phyloP scores from a whole-genome alignment of 2,113 vertebrate species.

The Orthochromis indermauri region DNA sequence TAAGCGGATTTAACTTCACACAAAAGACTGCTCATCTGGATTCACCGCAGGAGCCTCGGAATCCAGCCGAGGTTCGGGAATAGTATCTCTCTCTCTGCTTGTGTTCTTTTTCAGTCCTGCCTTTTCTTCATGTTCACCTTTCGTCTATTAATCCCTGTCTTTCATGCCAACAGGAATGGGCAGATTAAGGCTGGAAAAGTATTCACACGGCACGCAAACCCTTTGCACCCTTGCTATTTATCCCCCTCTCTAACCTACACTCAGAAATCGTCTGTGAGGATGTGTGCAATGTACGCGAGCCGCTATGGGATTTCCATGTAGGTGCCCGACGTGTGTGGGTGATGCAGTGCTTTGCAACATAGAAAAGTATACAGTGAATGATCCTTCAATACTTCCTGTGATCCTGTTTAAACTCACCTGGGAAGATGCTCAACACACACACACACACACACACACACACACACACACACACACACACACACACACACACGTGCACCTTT shows the following conservation, averaged over 20 bases:
- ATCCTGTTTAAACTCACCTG: conserved; percentile 45
- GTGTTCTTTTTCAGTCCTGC: conserved; percentile 27
- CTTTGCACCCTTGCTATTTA: background rate
- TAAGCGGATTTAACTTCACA: conserved; percentile 43
- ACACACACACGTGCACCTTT: background rate
- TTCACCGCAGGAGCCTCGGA: conserved; percentile 4
- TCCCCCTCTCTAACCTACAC: background rate
- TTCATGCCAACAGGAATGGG: conserved; percentile 60
- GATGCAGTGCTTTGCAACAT: conserved; percentile 23
- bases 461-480: too few species aligned
- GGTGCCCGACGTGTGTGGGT: conserved; percentile 29
- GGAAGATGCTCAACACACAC: background rate
- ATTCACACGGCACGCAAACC: conserved; percentile 24
- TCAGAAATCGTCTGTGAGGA: background rate
- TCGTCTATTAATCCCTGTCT: conserved; percentile 59
- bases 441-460: background rate
- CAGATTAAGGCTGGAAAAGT: conserved; percentile 54
- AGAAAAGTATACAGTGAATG: conserved; percentile 26
- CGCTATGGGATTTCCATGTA: conserved; percentile 1
- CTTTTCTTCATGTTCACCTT: conserved; percentile 59
- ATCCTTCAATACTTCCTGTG: conserved; percentile 32
- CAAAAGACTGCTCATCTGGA: conserved; percentile 49
- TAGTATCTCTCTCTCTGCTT: conserved; percentile 16
- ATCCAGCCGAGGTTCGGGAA: conserved; percentile 29
- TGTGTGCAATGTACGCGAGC: background rate